phyloP scores from a whole-genome alignment of 2,888 invertebrate species.

The Tridacna gigas region DNA sequence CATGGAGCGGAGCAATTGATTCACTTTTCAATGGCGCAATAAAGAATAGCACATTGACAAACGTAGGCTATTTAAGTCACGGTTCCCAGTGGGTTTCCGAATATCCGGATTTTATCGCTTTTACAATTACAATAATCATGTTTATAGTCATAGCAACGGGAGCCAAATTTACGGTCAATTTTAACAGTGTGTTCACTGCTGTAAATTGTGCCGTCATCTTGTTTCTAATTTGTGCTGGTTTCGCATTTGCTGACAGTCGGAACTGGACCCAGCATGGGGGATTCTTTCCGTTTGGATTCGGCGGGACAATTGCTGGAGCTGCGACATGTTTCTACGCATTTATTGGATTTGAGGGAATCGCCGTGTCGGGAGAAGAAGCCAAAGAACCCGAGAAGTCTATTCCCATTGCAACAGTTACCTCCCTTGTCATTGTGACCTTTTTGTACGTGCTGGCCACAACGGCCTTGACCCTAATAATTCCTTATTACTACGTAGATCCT shows the following conservation, averaged over 20 bases:
- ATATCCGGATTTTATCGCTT: conserved; percentile 85
- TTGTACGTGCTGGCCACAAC: conserved; percentile 81
- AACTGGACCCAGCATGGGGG: conserved; percentile 90
- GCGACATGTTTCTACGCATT: conserved; percentile 85
- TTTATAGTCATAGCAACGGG: conserved; percentile 82
- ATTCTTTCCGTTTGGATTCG: conserved; percentile 85
- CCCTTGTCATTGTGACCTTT: conserved; percentile 78
- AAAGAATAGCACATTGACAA: conserved; percentile 82
- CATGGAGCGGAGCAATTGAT: conserved; percentile 85
- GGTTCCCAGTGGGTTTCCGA: conserved; percentile 75
- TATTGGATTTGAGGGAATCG: conserved; percentile 85
- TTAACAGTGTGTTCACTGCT: conserved; percentile 84
- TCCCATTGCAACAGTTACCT: conserved; percentile 82
- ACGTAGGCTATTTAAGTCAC: conserved; percentile 75
- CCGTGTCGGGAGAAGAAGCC: conserved; percentile 85
- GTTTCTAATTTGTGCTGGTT: conserved; percentile 88
- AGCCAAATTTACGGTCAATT: conserved; percentile 84
- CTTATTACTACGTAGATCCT: conserved; percentile 76
- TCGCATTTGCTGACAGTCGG: conserved; percentile 91
- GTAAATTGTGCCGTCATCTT: conserved; percentile 84
- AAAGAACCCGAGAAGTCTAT: conserved; percentile 83
- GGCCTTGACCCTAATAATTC: conserved; percentile 81
- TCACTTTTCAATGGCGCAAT: conserved; percentile 84
- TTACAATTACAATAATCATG: conserved; percentile 86
- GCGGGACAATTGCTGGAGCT: conserved; percentile 84